Evolutionary conservation across 2,797 vertebrate species (phyloP).

Genomic region (Rhodeus uyekii): DNA sequence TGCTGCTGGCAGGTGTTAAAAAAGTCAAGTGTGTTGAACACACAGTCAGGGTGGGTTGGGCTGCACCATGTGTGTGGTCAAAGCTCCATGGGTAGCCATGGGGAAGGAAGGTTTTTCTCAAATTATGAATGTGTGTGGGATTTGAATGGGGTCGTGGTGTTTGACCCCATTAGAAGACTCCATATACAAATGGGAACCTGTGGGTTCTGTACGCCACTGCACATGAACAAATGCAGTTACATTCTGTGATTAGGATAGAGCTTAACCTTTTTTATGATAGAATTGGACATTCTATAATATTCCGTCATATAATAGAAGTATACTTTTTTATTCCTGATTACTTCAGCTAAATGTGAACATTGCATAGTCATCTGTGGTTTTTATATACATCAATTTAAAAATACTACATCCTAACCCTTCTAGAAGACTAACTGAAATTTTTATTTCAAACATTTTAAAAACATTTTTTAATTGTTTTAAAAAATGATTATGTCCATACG

Average conservation of each 20-base stretch:
- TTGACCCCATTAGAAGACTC: conserved; percentile 32
- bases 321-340: not conserved
- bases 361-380: not conserved
- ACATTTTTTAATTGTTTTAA: not conserved
- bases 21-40: not conserved
- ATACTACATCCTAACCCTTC: not conserved
- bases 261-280: not conserved
- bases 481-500: not conserved
- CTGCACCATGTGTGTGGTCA: conserved; percentile 8
- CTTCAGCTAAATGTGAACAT: too few species aligned
- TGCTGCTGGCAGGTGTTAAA: too few species aligned
- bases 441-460: too few species aligned
- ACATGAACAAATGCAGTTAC: not conserved
- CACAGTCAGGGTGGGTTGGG: not conserved
- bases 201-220: not conserved
- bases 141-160: conserved; percentile 6
- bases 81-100: not conserved
- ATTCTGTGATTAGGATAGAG: not conserved
- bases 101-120: conserved; percentile 15
- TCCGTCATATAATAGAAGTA: not conserved
- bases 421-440: too few species aligned
- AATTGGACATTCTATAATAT: not conserved
- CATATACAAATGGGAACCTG: conserved; percentile 18
- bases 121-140: not conserved
- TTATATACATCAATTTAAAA: not conserved